These are phyloP conservation scores for Molossus molossus DNA, from an alignment of 2,797 vertebrate genomes.

Conservation along the genomic window DNA sequence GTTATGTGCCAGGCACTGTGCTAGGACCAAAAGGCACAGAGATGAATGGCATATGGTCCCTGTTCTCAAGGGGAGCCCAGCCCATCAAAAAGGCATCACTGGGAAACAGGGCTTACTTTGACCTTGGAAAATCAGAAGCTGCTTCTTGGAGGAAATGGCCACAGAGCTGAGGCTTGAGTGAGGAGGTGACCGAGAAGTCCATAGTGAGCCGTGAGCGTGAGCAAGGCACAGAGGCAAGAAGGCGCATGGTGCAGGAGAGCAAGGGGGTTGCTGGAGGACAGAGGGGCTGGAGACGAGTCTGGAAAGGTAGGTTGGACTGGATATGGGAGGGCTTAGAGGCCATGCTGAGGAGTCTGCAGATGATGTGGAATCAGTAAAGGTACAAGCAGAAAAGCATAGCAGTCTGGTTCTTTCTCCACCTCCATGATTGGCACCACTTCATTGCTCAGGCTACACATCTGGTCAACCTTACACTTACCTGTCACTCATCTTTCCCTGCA, in stretches of 20 bases:
- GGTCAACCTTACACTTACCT: background rate
- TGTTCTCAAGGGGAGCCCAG: background rate
- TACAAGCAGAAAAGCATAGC: background rate
- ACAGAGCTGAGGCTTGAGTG: background rate
- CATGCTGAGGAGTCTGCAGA: background rate
- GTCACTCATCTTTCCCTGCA: background rate
- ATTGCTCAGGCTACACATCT: background rate
- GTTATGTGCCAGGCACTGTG: background rate
- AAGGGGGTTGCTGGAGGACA: background rate
- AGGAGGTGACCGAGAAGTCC: background rate
- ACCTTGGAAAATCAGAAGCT: background rate
- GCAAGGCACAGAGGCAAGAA: background rate
- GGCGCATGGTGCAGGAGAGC: rapidly evolving
- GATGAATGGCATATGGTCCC: background rate
- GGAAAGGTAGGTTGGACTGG: background rate
- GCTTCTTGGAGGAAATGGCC: background rate
- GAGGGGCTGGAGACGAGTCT: background rate
- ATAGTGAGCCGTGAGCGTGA: background rate
- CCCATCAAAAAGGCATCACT: background rate
- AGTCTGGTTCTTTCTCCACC: background rate
- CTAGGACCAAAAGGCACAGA: background rate
- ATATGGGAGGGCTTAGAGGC: no score
- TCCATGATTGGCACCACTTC: background rate
- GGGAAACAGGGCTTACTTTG: background rate
- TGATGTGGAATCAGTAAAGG: background rate